phyloP scores from a whole-genome alignment of 2,888 invertebrate genomes.

The Ormyrus thymus region DNA sequence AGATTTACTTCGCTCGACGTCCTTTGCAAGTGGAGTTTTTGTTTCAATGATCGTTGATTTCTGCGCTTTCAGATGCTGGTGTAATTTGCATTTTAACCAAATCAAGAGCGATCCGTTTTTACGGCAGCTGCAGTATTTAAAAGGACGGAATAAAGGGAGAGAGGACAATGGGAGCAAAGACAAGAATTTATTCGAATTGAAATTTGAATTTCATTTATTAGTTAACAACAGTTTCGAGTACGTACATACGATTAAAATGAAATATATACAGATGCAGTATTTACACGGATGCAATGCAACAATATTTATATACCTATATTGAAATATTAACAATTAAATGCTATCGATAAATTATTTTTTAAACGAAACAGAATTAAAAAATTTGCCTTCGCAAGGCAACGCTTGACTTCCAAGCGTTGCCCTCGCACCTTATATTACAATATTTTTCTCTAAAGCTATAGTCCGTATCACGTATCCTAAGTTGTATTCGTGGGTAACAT shows the following conservation, averaged over 20 bases:
- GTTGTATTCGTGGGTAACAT: background rate
- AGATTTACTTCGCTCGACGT: conserved; percentile 1
- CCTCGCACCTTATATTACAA: conserved; percentile 42
- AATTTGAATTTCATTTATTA: conserved; percentile 69
- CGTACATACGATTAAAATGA: conserved; percentile 63
- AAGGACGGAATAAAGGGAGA: background rate
- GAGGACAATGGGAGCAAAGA: background rate
- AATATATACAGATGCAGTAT: conserved; percentile 71
- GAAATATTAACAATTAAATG: conserved; percentile 53
- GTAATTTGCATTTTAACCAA: too few species aligned
- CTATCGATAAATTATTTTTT: conserved; percentile 65
- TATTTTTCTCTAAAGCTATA: conserved; percentile 11
- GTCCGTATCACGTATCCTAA: background rate
- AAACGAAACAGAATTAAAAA: conserved; percentile 65
- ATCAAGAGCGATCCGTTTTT: too few species aligned
- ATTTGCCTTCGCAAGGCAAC: conserved; percentile 26
- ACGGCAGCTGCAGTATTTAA: background rate
- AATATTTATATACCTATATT: conserved; percentile 59
- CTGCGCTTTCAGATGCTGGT: too few species aligned
- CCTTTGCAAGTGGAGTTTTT: background rate
- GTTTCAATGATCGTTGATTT: too few species aligned
- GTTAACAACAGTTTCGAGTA: conserved; percentile 71
- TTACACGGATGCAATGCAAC: conserved; percentile 68
- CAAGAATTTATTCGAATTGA: conserved; percentile 24
- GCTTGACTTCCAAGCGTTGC: conserved; percentile 28